Base-by-base conservation (phyloP, 2,888 invertebrate genomes). In the Brassicogethes aeneus region DNA sequence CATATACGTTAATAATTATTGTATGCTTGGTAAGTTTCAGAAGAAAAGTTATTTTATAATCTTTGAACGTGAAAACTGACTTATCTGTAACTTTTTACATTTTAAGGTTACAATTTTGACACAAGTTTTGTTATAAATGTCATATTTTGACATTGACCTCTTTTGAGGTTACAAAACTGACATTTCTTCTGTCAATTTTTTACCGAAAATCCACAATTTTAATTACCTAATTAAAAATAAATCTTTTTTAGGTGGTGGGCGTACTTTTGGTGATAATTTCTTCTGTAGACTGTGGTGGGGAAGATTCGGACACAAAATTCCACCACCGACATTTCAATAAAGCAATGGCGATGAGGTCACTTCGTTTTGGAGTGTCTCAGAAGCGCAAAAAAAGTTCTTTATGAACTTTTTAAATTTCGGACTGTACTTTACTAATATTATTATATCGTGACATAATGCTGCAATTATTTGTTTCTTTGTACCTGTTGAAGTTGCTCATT, bases 291-390 rank as follows among this genome's bases (percentile, higher is more conserved):
- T n/a, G n/a, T n/a, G 56, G 61, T 39, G 51, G 58, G 5, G 63
- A 67, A 12, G 41, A 14, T 17, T 7, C 15, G 10, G 33, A 39
- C 3, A 16, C 2, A 3, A 33, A 15, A 10, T 13, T 15, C 48
- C 55, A 59, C 3, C 86, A 86, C 55, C 78, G 89, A 17, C 88
- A 90, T 62, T 90, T 90, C 68, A 90, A 89, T 70, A 76, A 89
- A 53, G 87, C 89, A 10, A 85, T 90, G 83, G 88, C 90, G 12
- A 89, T 90, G 88, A 75, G 88, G 10, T 85, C 87, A 37, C 72
- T 91, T 33, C 75, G 80, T 34, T 54, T 75, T 5, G 61, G 59
- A 23, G 52, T 63, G 33, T 48, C 60, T n/a, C 55, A 57, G 51
- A 61, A 55, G 42, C 55, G 51, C 16, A 54, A 53, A 44, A 61